Conservation (phyloP, 2,113 vertebrate genomes). For the Callorhinus ursinus region DNA sequence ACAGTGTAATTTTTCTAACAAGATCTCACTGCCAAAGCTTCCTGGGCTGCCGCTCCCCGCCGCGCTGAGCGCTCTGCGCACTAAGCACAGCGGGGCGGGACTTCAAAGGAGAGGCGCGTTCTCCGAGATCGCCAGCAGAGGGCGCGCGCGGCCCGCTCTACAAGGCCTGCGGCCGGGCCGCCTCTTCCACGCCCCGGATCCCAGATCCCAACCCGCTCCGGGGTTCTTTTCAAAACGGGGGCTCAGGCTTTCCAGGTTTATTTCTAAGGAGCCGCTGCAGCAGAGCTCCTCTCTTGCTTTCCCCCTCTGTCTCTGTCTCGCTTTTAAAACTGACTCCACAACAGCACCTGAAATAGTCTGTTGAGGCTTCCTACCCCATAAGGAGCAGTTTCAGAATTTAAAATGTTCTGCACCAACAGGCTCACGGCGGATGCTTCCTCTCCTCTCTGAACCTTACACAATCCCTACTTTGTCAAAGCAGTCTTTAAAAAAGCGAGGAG, state of each 20-base stretch:
- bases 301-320: neutral
- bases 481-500: neutral
- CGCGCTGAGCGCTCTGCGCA: neutral
- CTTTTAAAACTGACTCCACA: neutral
- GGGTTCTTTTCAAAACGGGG: neutral
- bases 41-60: slow-evolving; percentile 23
- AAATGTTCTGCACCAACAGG: too few species aligned
- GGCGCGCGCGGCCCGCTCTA: slow-evolving; percentile 77
- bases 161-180: neutral
- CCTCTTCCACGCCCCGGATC: neutral
- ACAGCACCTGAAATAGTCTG: neutral
- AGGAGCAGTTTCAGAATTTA: neutral
- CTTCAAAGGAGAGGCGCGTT: slow-evolving; percentile 63
- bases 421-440: neutral
- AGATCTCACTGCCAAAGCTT: slow-evolving; percentile 54
- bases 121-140: slow-evolving; percentile 74
- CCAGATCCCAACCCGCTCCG: neutral
- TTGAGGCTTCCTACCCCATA: neutral
- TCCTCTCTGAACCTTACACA: neutral
- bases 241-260: neutral
- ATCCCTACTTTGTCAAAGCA: neutral
- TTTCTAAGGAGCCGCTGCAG: neutral
- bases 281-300: neutral
- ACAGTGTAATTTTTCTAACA: slow-evolving; percentile 65
- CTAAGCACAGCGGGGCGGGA: slow-evolving; percentile 66